These are phyloP conservation scores for Psix sp. DNA, from an alignment of 1,140 invertebrate species.

Conservation along the genomic window DNA sequence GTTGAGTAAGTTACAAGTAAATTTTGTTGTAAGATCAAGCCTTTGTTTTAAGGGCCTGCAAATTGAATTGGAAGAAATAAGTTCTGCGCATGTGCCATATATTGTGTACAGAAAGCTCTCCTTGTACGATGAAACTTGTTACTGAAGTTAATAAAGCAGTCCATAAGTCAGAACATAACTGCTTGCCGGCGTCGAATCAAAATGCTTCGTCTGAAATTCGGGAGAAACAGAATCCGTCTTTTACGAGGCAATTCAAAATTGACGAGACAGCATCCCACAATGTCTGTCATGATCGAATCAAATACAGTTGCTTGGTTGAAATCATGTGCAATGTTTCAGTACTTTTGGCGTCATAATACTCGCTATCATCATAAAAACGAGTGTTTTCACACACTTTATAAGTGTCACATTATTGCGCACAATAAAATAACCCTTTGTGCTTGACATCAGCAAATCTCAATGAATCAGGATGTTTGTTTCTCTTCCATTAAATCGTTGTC, in stretches of 20 bases:
- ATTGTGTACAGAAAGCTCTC: no score
- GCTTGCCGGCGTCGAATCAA: conserved; percentile 23
- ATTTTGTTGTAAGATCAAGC: no score
- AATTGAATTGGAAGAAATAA: no score
- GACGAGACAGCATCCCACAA: conserved; percentile 39
- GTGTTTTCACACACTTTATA: conserved; percentile 14
- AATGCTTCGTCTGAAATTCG: conserved; percentile 47
- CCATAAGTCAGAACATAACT: conserved; percentile 33
- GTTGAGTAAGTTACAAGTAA: no score
- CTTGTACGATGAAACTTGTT: no score
- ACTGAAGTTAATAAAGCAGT: no score
- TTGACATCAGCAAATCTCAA: conserved; percentile 26
- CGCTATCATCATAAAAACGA: conserved; percentile 36
- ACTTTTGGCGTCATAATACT: conserved; percentile 25
- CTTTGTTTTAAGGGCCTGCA: no score
- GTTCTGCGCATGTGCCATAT: no score
- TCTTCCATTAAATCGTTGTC: no score
- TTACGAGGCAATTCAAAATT: conserved; percentile 55
- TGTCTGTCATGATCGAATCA: conserved; percentile 44
- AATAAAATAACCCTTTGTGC: conserved; percentile 22
- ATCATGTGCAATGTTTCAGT: conserved; percentile 27
- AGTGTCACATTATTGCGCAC: conserved; percentile 33
- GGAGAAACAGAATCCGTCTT: conserved; percentile 45
- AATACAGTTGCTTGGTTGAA: conserved; percentile 44
- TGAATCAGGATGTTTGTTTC: conserved; percentile 29